Base-by-base conservation (phyloP, 2,797 vertebrate genomes). In the Rhinogobio ventralis region DNA sequence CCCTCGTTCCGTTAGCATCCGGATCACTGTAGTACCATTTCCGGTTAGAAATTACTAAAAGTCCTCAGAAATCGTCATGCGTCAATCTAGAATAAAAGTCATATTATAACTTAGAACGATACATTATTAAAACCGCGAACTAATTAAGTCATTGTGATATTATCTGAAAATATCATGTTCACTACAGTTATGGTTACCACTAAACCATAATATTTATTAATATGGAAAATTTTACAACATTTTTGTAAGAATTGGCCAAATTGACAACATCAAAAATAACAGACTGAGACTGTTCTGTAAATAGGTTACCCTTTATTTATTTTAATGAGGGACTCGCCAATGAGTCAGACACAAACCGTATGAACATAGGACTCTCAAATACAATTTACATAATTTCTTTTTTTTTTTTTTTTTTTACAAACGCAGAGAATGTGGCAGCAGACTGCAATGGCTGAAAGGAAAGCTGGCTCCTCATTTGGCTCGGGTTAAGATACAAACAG, bases 381-480 rank as follows among this genome's bases (percentile, higher is more conserved):
- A 87, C 55, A 87, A 83, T 81, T 45, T 73, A 86, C 64, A 85
- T n/a, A n/a, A n/a, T n/a, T n/a, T n/a, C n/a, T n/a, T n/a, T n/a
- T n/a, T n/a, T n/a, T n/a, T 74, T 60, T 3, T 60, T 39, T 67
- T 30, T 77, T 64, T 88, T 85, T 86, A 85, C 72, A 88, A 73
- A 88, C 9, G 4, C 49, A 69, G 39, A 28, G 23, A 33, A 23
- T 2, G 11, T 30, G 60, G 20, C 25, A 30, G 62, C 30, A 53
- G 20, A 51, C 20, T 36, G 62, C 69, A 68, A 68, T 10, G 72
- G 7, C 46, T 14, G 28, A 64, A 23, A 49, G 45, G 30, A 28
- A 75, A 51, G 42, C 15, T 15, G 33, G 17, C n/a, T 77, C 17
- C 7, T 46, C 60, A 13, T 23, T 69, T 7, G 20, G 13, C 33